Evolutionary conservation across 2,888 invertebrate species (phyloP).

Genomic region (Drosophila dives): DNA sequence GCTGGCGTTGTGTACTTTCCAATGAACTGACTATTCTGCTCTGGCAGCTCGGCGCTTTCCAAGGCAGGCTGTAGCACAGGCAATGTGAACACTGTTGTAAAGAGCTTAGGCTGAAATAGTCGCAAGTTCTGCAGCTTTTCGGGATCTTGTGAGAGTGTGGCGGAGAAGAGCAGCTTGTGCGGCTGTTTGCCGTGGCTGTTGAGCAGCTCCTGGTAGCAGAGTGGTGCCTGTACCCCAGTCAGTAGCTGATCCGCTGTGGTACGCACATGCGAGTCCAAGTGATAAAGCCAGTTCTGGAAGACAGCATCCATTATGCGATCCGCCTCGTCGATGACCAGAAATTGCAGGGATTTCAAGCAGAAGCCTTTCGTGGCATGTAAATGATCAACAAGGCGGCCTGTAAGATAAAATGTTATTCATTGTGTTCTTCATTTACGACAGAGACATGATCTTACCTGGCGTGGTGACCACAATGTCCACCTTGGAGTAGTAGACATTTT

Average conservation of each 20-base stretch:
- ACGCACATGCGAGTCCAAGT: conserved; percentile 89
- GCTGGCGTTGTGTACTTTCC: conserved; percentile 94
- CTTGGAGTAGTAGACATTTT: conserved; percentile 81
- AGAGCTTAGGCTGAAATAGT: conserved; percentile 96
- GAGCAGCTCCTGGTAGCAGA: conserved; percentile 81
- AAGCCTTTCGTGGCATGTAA: conserved; percentile 93
- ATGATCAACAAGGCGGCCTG: conserved; percentile 94
- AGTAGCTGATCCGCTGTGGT: conserved; percentile 86
- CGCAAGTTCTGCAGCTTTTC: conserved; percentile 95
- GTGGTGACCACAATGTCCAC: conserved; percentile 96
- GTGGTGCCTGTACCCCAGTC: conserved; percentile 84
- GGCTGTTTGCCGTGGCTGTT: conserved; percentile 84
- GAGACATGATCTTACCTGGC: conserved; percentile 86
- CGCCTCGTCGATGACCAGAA: conserved; percentile 98
- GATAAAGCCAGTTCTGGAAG: conserved; percentile 95
- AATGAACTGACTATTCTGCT: conserved; percentile 86
- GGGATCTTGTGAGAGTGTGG: conserved; percentile 98
- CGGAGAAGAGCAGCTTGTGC: conserved; percentile 98
- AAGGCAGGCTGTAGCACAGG: conserved; percentile 47
- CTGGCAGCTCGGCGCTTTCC: conserved; percentile 2
- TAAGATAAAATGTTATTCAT: neutral
- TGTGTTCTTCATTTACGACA: neutral
- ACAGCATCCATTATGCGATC: conserved; percentile 97
- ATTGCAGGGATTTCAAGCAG: conserved; percentile 89
- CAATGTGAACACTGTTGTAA: conserved; percentile 88